Evolutionary conservation across 2,113 vertebrate genomes (phyloP), one percentile per base, ranked within the genome.

Genomic region (Onychostoma macrolepis): DNA sequence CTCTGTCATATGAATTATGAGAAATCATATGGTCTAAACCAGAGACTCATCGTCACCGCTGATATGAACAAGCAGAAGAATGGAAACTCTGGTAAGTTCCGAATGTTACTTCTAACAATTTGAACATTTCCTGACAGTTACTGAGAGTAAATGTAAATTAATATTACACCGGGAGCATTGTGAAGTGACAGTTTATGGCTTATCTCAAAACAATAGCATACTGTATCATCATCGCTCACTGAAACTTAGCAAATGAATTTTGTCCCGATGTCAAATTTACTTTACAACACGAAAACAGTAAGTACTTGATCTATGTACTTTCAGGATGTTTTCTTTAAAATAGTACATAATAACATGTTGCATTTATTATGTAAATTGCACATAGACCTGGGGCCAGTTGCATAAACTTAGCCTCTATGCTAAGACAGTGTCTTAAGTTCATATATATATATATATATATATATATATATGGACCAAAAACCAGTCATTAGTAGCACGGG

Each of bases 1-100:
- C 30, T 6, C 2, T 7, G 61, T 87, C 43, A 80, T 53, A 7
- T 84, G 82, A 67, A 19, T 80, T 48, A 77, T 79, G 28, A 13
- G 38, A 75, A 71, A 80, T 77, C 15, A 61, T 19, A 28, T 26
- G 4, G n/a, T 63, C 1, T 17, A 24, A 75, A 75, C 48, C 50
- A 12, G 50, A n/a, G 41, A 36, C 21, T 80, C 19, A 12, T 3
- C 11, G 38, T 6, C 26, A 11, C 50, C 33, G 28, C 33, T 61
- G 56, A 33, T 11, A 28, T 36, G 13, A 88, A 4, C 6, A 71
- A 71, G 41, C 41, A 13, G 63, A 50, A 53, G 65, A 69, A n/a
- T 53, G 43, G 3, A 50, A 50, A 30, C 28, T 10, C 43, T 4
- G 81, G 81, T 83, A 71, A 69, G 28, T 71, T 36, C 3, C 11